Evolutionary conservation across 2,113 vertebrate species (phyloP), one percentile per base, ranked within the genome.

Genomic region (Scomber scombrus): DNA sequence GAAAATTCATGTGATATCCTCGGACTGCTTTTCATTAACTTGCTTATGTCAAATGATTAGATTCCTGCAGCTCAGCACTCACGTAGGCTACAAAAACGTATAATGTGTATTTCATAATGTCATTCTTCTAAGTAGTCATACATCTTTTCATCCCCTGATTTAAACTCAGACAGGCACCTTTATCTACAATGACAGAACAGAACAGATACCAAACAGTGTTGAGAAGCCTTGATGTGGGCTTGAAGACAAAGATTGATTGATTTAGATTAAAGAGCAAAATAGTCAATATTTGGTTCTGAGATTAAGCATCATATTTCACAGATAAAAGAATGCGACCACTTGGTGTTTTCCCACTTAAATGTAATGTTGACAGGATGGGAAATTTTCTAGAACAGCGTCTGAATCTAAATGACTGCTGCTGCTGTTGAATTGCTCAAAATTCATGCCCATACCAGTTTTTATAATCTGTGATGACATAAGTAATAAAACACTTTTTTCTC

Each of bases 1-100:
- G 63, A 64, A 81, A 84, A 86, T 84, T 60, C 56, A 78, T 40
- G 46, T 75, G 71, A 84, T 66, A 31, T 71, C 61, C 29, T 55
- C 4, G 11, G 67, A 67, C 68, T 64, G 61, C 71, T 83, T 74
- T 63, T 86, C 78, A 83, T 91, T 92, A 88, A 81, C 65, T 90
- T 2, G 67, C 68, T 92, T 65, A 90, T 85, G 85, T 93, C 85
- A 89, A 71, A 78, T 56, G 46, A 79, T 51, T 3, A 75, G 54
- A 88, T 43, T 47, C 51, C 49, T 63, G 76, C 49, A 26, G 67
- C 43, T 23, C 15, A 58, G 46, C 56, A 66, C 65, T 69, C 57
- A 5, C 7, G 5, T 34, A 34, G 31, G 45, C n/a, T 50, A 19
- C 34, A 62, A 10, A 49, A 10, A 26, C 23, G 34, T 46, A 56